Conservation (phyloP, 1,140 invertebrate species). For the Lithobius niger region DNA sequence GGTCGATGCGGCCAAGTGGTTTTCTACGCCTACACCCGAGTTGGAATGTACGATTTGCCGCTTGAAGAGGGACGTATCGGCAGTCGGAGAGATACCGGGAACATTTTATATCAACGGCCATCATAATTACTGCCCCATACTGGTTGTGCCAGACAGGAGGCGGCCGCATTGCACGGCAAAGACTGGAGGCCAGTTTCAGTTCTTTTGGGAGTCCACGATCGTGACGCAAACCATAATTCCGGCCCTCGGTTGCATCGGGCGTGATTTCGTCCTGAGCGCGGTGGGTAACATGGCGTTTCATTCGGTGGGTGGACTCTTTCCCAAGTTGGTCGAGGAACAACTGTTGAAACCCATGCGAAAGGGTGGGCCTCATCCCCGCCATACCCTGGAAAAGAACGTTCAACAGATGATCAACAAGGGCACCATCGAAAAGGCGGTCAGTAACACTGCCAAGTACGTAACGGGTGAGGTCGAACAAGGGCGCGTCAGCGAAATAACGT, state of each 20-base stretch:
- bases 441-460: neutral
- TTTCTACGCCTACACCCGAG: too few species aligned
- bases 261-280: neutral
- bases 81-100: too few species aligned
- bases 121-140: neutral
- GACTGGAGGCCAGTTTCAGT: neutral
- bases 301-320: neutral
- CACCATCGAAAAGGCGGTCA: neutral
- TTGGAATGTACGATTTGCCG: too few species aligned
- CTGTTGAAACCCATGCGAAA: neutral
- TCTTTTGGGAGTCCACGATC: neutral
- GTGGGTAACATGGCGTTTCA: neutral
- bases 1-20: too few species aligned
- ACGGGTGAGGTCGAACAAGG: neutral
- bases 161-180: neutral
- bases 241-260: neutral
- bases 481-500: neutral
- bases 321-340: neutral
- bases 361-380: neutral
- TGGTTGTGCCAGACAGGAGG: neutral
- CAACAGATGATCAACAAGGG: neutral
- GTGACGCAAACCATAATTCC: neutral
- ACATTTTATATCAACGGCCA: neutral
- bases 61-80: too few species aligned
- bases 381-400: neutral